Evolutionary conservation across 2,113 vertebrate genomes (phyloP).

Genomic region (Xiphophorus maculatus): DNA sequence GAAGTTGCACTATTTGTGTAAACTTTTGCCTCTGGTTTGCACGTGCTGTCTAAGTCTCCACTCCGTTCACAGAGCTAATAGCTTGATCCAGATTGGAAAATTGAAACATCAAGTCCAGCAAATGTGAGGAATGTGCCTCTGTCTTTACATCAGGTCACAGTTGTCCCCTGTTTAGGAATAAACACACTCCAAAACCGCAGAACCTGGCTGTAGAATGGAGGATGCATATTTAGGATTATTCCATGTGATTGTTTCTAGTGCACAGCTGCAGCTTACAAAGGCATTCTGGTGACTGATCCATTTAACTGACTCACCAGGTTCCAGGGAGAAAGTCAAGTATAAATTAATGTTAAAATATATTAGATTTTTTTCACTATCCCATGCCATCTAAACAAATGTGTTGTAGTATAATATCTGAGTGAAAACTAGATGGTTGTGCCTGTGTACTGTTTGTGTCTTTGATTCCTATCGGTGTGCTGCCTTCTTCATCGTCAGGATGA

Average conservation of each 20-base stretch:
- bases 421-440: too few species aligned
- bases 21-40: background rate
- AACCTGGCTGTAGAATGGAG: background rate
- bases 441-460: too few species aligned
- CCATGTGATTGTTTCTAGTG: background rate
- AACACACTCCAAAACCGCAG: background rate
- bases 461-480: too few species aligned
- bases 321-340: background rate
- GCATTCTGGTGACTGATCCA: background rate
- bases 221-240: background rate
- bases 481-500: too few species aligned
- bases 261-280: background rate
- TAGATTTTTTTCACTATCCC: too few species aligned
- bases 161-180: background rate
- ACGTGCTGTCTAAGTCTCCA: too few species aligned
- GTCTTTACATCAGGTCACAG: background rate
- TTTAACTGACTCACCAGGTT: background rate
- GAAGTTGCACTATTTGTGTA: background rate
- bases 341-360: background rate
- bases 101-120: background rate
- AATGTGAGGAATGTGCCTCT: background rate
- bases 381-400: too few species aligned
- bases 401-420: too few species aligned
- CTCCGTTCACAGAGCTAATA: too few species aligned
- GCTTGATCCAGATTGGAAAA: background rate